These are phyloP conservation scores for Sarcophaga caerulescens DNA, from an alignment of 2,888 invertebrate genomes.

Conservation along the genomic window DNA sequence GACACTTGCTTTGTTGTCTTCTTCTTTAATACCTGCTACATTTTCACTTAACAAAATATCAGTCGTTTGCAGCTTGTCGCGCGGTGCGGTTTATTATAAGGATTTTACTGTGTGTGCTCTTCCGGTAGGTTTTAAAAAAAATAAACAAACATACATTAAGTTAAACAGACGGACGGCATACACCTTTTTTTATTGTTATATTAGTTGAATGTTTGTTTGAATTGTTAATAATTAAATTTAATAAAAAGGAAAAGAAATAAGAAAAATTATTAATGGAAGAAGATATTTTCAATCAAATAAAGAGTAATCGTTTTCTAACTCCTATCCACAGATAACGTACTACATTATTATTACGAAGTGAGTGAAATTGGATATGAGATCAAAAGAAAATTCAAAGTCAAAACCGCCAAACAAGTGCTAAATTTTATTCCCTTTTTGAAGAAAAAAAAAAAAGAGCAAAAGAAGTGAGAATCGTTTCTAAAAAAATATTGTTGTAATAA, in stretches of 20 bases:
- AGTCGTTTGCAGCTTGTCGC: slow-evolving; percentile 61
- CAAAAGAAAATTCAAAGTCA: slow-evolving; percentile 39
- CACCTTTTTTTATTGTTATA: neutral
- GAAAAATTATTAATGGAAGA: neutral
- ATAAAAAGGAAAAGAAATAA: neutral
- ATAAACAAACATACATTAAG: neutral
- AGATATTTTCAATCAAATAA: neutral
- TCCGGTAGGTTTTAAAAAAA: slow-evolving; percentile 10
- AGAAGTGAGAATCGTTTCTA: slow-evolving; percentile 10
- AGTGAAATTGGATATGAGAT: slow-evolving; percentile 51
- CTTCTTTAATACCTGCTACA: slow-evolving; percentile 32
- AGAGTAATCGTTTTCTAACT: too few relatives aligned
- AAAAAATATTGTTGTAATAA: neutral
- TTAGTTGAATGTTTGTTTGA: neutral
- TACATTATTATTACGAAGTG: neutral
- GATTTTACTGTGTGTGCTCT: neutral
- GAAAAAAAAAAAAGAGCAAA: slow-evolving; percentile 14
- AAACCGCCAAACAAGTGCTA: slow-evolving; percentile 63
- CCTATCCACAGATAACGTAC: neutral
- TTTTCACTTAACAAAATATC: slow-evolving; percentile 27
- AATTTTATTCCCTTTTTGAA: neutral
- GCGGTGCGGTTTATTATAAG: slow-evolving; percentile 39
- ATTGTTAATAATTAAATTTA: slow-evolving; percentile 14
- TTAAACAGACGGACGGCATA: slow-evolving; percentile 18
- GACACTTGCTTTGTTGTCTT: slow-evolving; percentile 37